Conservation (phyloP, 2,797 vertebrate genomes). For the Orestias chungarensis region DNA sequence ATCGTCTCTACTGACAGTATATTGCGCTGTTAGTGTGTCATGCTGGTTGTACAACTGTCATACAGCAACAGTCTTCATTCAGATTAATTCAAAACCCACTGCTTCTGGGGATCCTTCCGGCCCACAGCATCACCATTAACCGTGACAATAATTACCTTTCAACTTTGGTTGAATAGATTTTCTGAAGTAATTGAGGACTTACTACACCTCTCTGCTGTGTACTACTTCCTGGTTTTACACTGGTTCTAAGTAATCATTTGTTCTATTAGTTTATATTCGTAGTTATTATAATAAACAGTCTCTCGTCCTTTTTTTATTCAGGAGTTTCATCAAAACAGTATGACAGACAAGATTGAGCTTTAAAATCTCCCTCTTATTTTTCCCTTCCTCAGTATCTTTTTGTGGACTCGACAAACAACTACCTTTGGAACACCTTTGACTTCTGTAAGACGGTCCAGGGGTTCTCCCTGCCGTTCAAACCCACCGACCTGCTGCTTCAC, state of each 20-base stretch:
- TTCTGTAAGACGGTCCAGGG: conserved; percentile 90
- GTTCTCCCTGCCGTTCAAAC: conserved; percentile 90
- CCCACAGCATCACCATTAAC: neutral
- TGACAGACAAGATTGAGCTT: neutral
- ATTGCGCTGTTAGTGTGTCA: neutral
- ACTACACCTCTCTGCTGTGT: too few relatives aligned
- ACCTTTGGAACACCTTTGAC: conserved; percentile 94
- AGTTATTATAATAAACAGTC: neutral
- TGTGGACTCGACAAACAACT: conserved; percentile 87
- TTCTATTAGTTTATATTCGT: neutral
- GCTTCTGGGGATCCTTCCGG: neutral
- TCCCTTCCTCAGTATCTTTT: conserved; percentile 88
- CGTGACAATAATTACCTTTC: neutral
- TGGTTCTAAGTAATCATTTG: neutral
- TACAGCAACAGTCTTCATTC: neutral
- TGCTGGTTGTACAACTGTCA: neutral
- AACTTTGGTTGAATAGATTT: neutral
- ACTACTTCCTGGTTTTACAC: neutral
- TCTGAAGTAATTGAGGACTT: neutral
- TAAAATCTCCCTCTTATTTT: neutral
- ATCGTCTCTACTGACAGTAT: neutral
- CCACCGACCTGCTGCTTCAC: conserved; percentile 92
- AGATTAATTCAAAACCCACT: neutral
- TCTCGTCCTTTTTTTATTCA: too few relatives aligned
- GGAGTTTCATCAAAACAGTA: too few relatives aligned